phyloP scores from a whole-genome alignment of 2,113 vertebrate species.

The Morone chrysops region DNA sequence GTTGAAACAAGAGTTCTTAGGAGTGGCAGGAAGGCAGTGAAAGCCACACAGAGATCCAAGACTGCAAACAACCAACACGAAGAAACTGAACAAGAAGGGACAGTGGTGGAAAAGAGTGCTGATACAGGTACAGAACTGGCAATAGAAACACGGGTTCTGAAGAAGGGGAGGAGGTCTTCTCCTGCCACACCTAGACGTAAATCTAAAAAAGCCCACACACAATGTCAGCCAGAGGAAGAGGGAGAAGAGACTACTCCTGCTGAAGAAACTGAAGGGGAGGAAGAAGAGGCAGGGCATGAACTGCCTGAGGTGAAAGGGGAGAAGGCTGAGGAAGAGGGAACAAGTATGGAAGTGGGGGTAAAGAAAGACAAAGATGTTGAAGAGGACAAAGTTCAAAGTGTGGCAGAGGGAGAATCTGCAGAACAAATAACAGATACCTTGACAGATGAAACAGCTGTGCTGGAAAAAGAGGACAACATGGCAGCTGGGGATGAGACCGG shows the following conservation, averaged over 20 bases:
- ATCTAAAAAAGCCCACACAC: slow-evolving; percentile 47
- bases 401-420: not conserved
- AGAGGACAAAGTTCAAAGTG: not conserved
- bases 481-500: not conserved
- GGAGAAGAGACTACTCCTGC: not conserved
- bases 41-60: slow-evolving; percentile 26
- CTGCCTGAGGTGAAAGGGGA: not conserved
- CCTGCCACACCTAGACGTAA: not conserved
- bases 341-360: not conserved
- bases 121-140: not conserved
- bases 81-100: not conserved
- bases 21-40: slow-evolving; percentile 30
- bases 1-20: slow-evolving; percentile 24
- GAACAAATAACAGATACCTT: not conserved
- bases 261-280: not conserved
- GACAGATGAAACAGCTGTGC: slow-evolving; percentile 2
- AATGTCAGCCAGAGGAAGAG: slow-evolving; percentile 12
- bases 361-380: not conserved
- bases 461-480: not conserved
- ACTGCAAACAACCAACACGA: slow-evolving; percentile 7
- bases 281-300: slow-evolving; percentile 19
- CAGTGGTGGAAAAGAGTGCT: not conserved
- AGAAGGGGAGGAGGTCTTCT: slow-evolving; percentile 42
- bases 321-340: not conserved
- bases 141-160: slow-evolving; percentile 27